Evolutionary conservation across 2,888 invertebrate genomes (phyloP).

Genomic region (Pyralis farinalis): DNA sequence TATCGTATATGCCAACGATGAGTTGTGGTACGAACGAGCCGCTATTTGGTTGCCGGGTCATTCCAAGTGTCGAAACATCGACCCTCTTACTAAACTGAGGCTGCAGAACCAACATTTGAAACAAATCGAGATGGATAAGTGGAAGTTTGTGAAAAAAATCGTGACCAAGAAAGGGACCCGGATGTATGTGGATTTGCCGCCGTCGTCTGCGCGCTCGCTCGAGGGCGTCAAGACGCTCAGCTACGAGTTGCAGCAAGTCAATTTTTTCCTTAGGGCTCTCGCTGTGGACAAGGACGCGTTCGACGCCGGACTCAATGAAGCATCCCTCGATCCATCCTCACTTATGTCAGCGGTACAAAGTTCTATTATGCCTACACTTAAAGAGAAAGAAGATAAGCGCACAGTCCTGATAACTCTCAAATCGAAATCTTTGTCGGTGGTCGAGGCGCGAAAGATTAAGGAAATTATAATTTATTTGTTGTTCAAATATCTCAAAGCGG

Average conservation of each 20-base stretch:
- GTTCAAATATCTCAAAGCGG: constrained; percentile 48
- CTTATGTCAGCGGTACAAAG: constrained; percentile 32
- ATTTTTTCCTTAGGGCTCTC: constrained; percentile 56
- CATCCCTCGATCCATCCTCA: constrained; percentile 25
- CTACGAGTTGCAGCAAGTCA: constrained; percentile 67
- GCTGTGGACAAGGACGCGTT: constrained; percentile 64
- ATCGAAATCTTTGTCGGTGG: constrained; percentile 37
- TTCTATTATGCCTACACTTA: constrained; percentile 47
- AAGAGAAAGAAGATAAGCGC: constrained; percentile 33
- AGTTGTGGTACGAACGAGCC: constrained; percentile 67
- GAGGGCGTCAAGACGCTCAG: constrained; percentile 58
- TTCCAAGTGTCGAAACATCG: constrained; percentile 45
- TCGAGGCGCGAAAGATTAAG: constrained; percentile 53
- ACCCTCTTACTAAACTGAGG: constrained; percentile 55
- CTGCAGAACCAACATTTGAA: constrained; percentile 54
- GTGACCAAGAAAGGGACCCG: constrained; percentile 55
- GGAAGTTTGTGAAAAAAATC: constrained; percentile 66
- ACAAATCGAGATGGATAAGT: constrained; percentile 53
- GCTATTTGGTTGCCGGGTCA: constrained; percentile 70
- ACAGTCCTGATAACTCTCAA: constrained; percentile 50
- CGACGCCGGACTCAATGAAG: constrained; percentile 51
- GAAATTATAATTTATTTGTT: constrained; percentile 54
- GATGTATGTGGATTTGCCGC: constrained; percentile 67
- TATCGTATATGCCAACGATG: constrained; percentile 60
- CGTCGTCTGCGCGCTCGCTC: constrained; percentile 56